A percentile compares a stretch with the other conserved stretches of the same genome.
These are phyloP conservation scores for Drosophila kikkawai DNA, from an alignment of 1,140 invertebrate genomes.

Conservation along the genomic window DNA sequence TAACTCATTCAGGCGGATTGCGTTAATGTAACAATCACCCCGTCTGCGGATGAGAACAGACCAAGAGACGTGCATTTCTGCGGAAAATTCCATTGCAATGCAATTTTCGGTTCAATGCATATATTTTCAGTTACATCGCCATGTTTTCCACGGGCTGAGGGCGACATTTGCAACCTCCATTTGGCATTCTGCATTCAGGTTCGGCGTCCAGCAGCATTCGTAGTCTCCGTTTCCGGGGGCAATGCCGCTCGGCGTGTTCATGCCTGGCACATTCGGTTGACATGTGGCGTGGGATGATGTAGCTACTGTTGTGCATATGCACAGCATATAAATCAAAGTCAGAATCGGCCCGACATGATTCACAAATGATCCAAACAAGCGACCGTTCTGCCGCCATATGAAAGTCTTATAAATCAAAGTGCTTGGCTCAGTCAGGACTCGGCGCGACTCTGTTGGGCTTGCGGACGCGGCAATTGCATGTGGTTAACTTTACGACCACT, in stretches of 20 bases:
- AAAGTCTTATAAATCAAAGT: constrained; percentile 79
- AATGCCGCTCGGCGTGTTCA: constrained; percentile 28
- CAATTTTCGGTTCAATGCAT: constrained; percentile 64
- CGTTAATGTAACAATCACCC: background rate
- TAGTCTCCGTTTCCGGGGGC: constrained; percentile 48
- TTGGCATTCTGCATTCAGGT: constrained; percentile 26
- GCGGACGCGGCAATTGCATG: constrained; percentile 36
- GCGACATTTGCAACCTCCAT: constrained; percentile 43
- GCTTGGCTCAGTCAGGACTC: constrained; percentile 10
- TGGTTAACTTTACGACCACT: constrained; percentile 53
- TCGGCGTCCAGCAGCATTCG: constrained; percentile 44
- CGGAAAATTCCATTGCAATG: constrained; percentile 36
- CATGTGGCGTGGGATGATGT: constrained; percentile 16
- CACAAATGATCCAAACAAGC: constrained; percentile 78
- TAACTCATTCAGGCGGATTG: background rate
- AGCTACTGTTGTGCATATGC: constrained; percentile 52
- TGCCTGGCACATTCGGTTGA: constrained; percentile 17
- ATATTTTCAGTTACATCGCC: constrained; percentile 54
- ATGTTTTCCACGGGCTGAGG: constrained; percentile 12
- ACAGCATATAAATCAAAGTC: constrained; percentile 79
- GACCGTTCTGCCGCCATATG: constrained; percentile 58
- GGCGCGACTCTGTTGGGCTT: constrained; percentile 16
- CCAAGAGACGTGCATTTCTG: background rate
- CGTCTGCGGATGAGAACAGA: background rate
- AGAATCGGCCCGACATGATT: constrained; percentile 76